Percentiles rank a stretch among this genome's conserved stretches.
Evolutionary conservation across 2,113 vertebrate genomes (phyloP).

Genomic region (Rhodinocichla rosea): DNA sequence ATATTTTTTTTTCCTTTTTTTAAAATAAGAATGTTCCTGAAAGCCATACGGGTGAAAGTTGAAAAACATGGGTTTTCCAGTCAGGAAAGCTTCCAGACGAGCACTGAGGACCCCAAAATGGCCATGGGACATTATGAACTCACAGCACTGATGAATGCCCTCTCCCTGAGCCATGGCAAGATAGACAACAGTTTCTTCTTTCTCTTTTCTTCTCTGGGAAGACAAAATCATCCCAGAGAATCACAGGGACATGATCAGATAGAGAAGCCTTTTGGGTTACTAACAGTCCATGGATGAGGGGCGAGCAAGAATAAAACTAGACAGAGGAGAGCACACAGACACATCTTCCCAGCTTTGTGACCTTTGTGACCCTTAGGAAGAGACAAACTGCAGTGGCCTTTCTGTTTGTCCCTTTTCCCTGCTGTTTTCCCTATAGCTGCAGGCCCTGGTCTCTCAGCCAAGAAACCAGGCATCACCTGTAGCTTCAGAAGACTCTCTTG

Average conservation of each 20-base stretch:
- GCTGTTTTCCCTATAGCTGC: neutral
- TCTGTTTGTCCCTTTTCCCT: neutral
- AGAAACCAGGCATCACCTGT: rapidly evolving
- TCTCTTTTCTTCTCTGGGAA: too few species aligned
- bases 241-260: neutral
- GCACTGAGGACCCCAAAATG: neutral
- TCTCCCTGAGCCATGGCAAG: neutral
- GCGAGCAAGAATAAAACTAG: neutral
- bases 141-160: neutral
- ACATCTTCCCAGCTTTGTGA: rapidly evolving
- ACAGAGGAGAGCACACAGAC: neutral
- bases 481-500: neutral
- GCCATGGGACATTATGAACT: neutral
- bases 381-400: neutral
- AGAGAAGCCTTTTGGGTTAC: neutral
- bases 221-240: neutral
- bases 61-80: neutral
- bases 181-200: neutral
- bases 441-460: neutral
- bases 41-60: neutral
- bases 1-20: neutral
- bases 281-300: neutral
- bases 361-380: neutral
- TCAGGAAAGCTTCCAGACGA: neutral
- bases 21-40: neutral